phyloP scores from a whole-genome alignment of 2,797 vertebrate species.

The Huso huso region DNA sequence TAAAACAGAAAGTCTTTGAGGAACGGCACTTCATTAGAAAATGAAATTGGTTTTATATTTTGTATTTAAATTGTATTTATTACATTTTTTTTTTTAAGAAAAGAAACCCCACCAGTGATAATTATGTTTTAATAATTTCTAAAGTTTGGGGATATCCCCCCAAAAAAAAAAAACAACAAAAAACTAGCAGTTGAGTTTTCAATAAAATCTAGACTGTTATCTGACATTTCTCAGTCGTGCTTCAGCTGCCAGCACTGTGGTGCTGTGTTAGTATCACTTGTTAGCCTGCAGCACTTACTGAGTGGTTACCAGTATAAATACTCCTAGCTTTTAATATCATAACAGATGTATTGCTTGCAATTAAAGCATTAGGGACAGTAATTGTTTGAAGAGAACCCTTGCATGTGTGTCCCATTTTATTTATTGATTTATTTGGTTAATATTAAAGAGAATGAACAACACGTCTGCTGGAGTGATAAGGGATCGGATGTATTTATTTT shows the following conservation, averaged over 20 bases:
- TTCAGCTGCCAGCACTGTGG: neutral
- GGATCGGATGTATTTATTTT: slow-evolving; percentile 46
- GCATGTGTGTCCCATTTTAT: slow-evolving; percentile 22
- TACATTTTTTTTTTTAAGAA: no score
- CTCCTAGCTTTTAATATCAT: slow-evolving; percentile 30
- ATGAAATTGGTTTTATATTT: slow-evolving; percentile 36
- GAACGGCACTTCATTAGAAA: slow-evolving; percentile 49
- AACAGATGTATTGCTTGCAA: slow-evolving; percentile 4
- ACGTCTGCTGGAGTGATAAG: slow-evolving; percentile 36
- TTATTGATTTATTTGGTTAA: slow-evolving; percentile 28
- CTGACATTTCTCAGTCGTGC: no score
- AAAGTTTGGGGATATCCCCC: slow-evolving; percentile 27
- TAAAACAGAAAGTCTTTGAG: slow-evolving; percentile 43
- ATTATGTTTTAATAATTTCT: no score
- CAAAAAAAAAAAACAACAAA: slow-evolving; percentile 20
- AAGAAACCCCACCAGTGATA: no score
- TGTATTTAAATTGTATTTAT: slow-evolving; percentile 18
- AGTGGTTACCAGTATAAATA: slow-evolving; percentile 32
- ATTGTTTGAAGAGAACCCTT: slow-evolving; percentile 29
- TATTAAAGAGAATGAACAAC: slow-evolving; percentile 41
- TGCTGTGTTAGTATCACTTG: slow-evolving; percentile 38
- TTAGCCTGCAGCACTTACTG: slow-evolving; percentile 40
- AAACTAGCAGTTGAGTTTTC: neutral
- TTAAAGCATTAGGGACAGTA: slow-evolving; percentile 11
- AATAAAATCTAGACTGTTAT: no score